Base-by-base conservation (phyloP, 2,113 vertebrate species). In the Oryzias melastigma region DNA sequence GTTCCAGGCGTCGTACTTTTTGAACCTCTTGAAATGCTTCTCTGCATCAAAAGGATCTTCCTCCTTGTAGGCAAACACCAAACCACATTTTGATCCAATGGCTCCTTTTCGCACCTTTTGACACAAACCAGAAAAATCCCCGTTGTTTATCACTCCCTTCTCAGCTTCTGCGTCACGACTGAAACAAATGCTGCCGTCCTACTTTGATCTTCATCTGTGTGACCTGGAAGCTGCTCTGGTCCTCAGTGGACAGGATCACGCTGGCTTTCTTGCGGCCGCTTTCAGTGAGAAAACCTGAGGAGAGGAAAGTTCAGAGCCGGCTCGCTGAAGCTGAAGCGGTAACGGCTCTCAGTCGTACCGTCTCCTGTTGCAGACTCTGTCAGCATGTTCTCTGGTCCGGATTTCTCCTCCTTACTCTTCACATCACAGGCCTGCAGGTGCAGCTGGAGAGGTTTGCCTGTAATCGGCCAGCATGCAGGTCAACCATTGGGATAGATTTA, bases 321-420 rank as follows among this genome's bases (percentile, higher is more conserved):
- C 10, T 35, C 2, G 35, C 35, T 12, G 10, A 35, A 12, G 35
- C 35, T 35, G 0, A 12, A 35, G 10, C 10, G 18, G 17, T 8
- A 19, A 47, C 24, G 52, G n/a, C 0, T 58, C 5, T 62, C 20
- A 52, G 54, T 4, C 13, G 84, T 90, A 98, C 97, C 97, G 4
- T 99, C 97, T 56, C 96, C 95, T 4, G 93, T 94, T 88, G 93
- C 92, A 0, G 94, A 91, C 44, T 98, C 94, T 4, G 89, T 85
- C 7, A 99, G 92, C 75, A 99, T 93, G 83, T 95, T 98, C 88
- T 98, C 95, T 13, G 97, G 95, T 35, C 96, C 97, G 0, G 95
- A 96, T 71, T 98, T 98, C 61, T 98, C 95, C 73, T 98, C 97
- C 84, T 98, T 98, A 24, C 96, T 95, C 83, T 99, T 99, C 3